A percentile compares a stretch with the other conserved stretches of the same genome.
phyloP scores from a whole-genome alignment of 2,797 vertebrate species.

The Bryconaethiops microstoma region DNA sequence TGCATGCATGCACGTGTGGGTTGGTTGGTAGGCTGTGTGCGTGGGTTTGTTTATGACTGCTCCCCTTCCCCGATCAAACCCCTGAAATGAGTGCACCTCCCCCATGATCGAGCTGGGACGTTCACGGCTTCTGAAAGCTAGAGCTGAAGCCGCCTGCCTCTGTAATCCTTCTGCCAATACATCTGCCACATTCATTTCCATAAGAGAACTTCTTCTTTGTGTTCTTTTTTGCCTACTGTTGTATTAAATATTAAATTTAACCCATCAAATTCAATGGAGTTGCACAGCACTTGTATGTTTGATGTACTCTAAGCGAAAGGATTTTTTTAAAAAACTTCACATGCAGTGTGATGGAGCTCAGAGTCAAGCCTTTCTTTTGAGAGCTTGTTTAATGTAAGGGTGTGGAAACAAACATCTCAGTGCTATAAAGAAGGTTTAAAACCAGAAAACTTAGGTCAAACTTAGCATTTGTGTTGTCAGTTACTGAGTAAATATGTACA shows the following conservation, averaged over 20 bases:
- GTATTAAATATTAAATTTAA: constrained; percentile 12
- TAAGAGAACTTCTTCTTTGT: background rate
- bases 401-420: background rate
- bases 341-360: background rate
- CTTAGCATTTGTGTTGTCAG: background rate
- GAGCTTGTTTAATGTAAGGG: background rate
- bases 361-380: background rate
- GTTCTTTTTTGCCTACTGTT: background rate
- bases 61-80: constrained; percentile 49
- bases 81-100: constrained; percentile 25
- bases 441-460: background rate
- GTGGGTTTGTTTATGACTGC: constrained; percentile 44
- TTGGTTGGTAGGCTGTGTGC: background rate
- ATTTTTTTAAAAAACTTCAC: background rate
- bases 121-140: background rate
- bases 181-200: constrained; percentile 17
- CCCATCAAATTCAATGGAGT: background rate
- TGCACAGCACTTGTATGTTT: background rate
- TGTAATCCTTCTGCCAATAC: constrained; percentile 20
- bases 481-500: background rate
- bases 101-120: constrained; percentile 7
- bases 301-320: background rate
- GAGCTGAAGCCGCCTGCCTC: background rate
- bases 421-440: background rate
- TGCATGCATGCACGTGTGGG: constrained; percentile 25